phyloP scores from a whole-genome alignment of 2,888 invertebrate genomes.

The Aricia artaxerxes region DNA sequence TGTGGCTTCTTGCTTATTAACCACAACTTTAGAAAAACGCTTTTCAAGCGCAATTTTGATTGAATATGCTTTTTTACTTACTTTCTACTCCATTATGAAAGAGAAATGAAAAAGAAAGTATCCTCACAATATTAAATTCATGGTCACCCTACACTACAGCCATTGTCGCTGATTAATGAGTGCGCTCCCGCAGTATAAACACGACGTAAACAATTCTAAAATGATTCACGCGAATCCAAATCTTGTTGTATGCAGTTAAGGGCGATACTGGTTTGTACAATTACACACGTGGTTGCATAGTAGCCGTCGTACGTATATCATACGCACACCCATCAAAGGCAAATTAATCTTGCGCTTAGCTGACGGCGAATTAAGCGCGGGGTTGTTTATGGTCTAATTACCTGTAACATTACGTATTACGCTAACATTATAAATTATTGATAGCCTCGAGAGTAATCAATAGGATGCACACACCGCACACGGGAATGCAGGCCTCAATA shows the following conservation, averaged over 20 bases:
- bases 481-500: background rate
- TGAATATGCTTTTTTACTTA: too few species aligned
- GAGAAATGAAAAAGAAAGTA: background rate
- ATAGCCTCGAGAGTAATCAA: background rate
- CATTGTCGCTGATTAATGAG: conserved; percentile 39
- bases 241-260: background rate
- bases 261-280: background rate
- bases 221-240: conserved; percentile 1
- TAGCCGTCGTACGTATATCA: conserved; percentile 24
- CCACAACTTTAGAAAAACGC: too few species aligned
- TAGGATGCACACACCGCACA: background rate
- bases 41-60: too few species aligned
- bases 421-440: conserved; percentile 25
- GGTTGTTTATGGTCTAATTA: conserved; percentile 32
- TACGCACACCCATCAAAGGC: conserved; percentile 31
- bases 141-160: conserved; percentile 25
- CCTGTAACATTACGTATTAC: conserved; percentile 27
- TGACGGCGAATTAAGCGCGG: conserved; percentile 30
- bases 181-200: conserved; percentile 33
- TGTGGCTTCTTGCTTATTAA: too few species aligned
- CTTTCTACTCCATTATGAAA: background rate
- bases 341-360: conserved; percentile 36
- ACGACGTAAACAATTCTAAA: background rate
- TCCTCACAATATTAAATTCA: background rate
- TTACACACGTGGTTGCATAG: background rate